These are phyloP conservation scores for Philypnodon macrostomus DNA, from an alignment of 2,797 vertebrate species.

Conservation along the genomic window DNA sequence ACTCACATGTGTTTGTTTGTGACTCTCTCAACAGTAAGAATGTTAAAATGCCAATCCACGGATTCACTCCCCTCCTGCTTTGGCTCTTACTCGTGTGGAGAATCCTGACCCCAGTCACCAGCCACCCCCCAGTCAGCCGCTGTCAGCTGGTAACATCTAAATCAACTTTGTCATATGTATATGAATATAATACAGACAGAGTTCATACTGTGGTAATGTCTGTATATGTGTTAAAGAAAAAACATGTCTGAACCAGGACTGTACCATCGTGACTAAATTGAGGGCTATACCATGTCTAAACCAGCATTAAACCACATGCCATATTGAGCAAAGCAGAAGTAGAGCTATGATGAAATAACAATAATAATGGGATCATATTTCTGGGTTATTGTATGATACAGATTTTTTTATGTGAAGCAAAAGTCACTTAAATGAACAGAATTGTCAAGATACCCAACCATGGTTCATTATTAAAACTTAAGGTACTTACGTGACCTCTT, in stretches of 20 bases:
- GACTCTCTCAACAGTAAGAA: slow-evolving; percentile 60
- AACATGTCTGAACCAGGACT: no score
- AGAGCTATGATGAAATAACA: not conserved
- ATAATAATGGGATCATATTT: not conserved
- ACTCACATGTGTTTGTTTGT: no score
- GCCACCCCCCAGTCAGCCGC: slow-evolving; percentile 48
- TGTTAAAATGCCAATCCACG: slow-evolving; percentile 76
- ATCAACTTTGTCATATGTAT: no score
- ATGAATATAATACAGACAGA: no score
- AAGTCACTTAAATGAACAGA: not conserved
- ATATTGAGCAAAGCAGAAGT: not conserved
- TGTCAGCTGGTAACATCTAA: slow-evolving; percentile 72
- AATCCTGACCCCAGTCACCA: slow-evolving; percentile 35
- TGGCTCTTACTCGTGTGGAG: slow-evolving; percentile 55
- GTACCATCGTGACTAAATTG: no score
- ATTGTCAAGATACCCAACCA: no score
- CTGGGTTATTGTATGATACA: not conserved
- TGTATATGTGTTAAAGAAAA: no score
- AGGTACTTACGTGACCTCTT: no score
- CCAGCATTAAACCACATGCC: not conserved
- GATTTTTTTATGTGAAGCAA: not conserved
- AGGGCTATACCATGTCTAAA: no score
- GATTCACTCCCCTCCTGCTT: slow-evolving; percentile 54
- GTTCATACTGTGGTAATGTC: no score
- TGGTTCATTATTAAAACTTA: no score